Conservation (phyloP, 2,888 invertebrate species). For the Podotricha telesiphe region DNA sequence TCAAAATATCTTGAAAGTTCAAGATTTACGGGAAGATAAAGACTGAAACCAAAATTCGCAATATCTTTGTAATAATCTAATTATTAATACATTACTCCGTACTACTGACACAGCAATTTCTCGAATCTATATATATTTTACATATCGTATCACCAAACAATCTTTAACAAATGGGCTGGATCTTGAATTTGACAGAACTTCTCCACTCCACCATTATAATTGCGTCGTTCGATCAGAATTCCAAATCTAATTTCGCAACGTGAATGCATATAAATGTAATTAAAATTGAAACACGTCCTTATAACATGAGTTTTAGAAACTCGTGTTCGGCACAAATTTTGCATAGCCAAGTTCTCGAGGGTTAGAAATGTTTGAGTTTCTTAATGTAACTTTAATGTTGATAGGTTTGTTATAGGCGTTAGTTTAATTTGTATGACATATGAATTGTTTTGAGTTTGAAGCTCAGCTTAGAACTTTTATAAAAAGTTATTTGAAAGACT, state of each 20-base stretch:
- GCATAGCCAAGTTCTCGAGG: constrained; percentile 48
- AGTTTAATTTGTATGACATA: not conserved
- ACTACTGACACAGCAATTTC: no score
- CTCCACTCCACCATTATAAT: constrained; percentile 53
- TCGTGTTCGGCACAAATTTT: constrained; percentile 45
- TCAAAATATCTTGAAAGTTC: no score
- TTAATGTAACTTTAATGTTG: constrained; percentile 29
- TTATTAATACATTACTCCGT: not conserved
- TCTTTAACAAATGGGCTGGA: constrained; percentile 2
- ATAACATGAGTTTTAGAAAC: constrained; percentile 47
- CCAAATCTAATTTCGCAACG: constrained; percentile 53
- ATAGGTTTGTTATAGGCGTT: constrained; percentile 7
- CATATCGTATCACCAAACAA: constrained; percentile 9
- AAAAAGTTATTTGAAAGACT: no score
- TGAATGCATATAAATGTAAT: constrained; percentile 53
- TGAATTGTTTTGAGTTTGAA: not conserved
- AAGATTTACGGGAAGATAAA: no score
- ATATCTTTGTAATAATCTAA: not conserved
- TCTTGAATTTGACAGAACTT: constrained; percentile 32
- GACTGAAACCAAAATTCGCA: no score
- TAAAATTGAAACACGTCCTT: constrained; percentile 51
- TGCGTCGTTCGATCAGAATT: constrained; percentile 62
- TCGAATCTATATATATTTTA: no score
- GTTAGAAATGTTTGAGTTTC: constrained; percentile 41
- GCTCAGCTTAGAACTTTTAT: no score